Evolutionary conservation across 2,797 vertebrate genomes (phyloP).

Genomic region (Falco cherrug): DNA sequence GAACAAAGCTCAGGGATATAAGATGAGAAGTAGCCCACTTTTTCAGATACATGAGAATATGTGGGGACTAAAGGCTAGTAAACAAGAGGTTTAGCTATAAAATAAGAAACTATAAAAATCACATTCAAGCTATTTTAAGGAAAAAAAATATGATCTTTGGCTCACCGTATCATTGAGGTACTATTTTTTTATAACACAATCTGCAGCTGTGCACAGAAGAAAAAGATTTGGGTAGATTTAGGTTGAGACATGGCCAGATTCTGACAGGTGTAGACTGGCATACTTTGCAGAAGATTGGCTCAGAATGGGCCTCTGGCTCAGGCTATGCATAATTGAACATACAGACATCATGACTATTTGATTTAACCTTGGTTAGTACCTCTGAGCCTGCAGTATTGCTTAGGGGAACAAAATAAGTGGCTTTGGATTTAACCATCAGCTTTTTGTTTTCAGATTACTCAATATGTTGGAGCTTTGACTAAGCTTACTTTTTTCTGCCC

Average conservation of each 20-base stretch:
- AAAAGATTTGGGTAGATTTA: neutral
- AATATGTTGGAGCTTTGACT: constrained; percentile 28
- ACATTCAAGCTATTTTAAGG: neutral
- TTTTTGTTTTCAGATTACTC: constrained; percentile 33
- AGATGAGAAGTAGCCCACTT: neutral
- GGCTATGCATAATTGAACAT: constrained; percentile 34
- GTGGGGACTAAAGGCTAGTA: neutral
- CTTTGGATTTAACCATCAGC: constrained; percentile 12
- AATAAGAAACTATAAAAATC: neutral
- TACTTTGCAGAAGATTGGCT: neutral
- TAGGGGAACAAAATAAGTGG: constrained; percentile 25
- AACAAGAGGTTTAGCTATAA: neutral
- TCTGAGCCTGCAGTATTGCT: constrained; percentile 30
- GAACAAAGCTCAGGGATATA: neutral
- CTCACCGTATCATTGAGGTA: neutral
- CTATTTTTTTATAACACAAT: neutral
- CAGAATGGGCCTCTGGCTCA: neutral
- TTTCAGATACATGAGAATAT: neutral
- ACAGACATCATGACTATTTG: constrained; percentile 25
- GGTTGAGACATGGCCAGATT: neutral
- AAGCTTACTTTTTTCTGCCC: neutral
- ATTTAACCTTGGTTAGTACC: constrained; percentile 54
- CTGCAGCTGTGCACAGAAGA: neutral
- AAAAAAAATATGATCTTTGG: neutral
- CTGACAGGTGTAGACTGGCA: constrained; percentile 14